Evolutionary conservation across 2,888 invertebrate species (phyloP), one percentile per base, ranked within the genome.

Genomic region (Chironomus riparius): DNA sequence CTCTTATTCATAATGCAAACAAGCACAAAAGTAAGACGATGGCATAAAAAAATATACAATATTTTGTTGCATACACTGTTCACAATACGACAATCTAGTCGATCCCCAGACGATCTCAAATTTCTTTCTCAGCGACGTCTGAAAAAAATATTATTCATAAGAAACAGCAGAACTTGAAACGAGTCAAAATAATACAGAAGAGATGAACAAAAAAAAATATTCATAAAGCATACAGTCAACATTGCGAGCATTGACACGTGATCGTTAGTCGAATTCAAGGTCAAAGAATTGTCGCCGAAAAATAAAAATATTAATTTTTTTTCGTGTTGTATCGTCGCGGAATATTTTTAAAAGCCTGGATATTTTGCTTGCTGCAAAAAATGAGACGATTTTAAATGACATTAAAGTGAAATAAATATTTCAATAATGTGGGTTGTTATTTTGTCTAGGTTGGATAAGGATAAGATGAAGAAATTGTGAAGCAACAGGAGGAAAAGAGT

Each of bases 181-280:
- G 38, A 38, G 38, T 38, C 38, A 38, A 38, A 38, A 38, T 38
- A 38, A 38, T 38, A 38, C 38, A 38, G 38, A n/a, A n/a, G 50
- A 50, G n/a, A n/a, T n/a, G 15, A 15, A 6, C 0, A 5, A 18
- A 56, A 56, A 50, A n/a, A 56, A 56, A 50, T 2, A 56, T 15
- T 18, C 18, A 15, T 18, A 56, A 18, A 18, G 13, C 18, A 18
- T 56, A 56, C 15, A 56, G 56, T 15, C 56, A 56, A 56, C 56
- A 56, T 56, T 56, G 56, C 56, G 65, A 65, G 65, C 65, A 65
- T 65, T 65, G 65, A 65, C 65, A 65, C 65, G 65, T 65, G 65
- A 65, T 65, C 22, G 65, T 22, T 38, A 38, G 38, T 65, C 56
- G 24, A 65, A 65, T 65, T 65, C 65, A 65, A 65, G 65, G 65